Percentiles rank a stretch among this genome's conserved stretches.
Evolutionary conservation across 2,888 invertebrate species (phyloP).

Genomic region (Campoplex capitator): DNA sequence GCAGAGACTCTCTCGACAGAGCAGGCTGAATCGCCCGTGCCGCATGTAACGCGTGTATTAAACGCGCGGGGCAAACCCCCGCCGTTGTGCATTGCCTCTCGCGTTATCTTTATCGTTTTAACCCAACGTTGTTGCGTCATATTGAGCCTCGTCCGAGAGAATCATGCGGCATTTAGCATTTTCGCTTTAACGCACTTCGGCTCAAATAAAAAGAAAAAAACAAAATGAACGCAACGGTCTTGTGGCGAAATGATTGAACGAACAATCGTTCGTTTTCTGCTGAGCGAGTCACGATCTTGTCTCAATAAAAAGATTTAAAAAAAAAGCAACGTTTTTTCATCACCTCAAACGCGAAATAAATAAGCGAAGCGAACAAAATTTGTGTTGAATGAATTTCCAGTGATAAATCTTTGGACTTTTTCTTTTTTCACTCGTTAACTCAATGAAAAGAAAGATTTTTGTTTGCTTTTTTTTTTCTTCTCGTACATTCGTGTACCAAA

Average conservation of each 20-base stretch:
- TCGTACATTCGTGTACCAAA: neutral
- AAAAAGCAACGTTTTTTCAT: neutral
- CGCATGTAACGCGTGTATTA: no score
- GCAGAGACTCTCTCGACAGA: neutral
- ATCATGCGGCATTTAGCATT: conserved; percentile 19
- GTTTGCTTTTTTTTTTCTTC: neutral
- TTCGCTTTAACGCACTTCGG: conserved; percentile 9
- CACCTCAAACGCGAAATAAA: neutral
- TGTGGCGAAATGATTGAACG: neutral
- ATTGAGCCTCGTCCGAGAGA: conserved; percentile 35
- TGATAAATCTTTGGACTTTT: neutral
- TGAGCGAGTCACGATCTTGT: neutral
- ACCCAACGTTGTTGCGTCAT: conserved; percentile 51
- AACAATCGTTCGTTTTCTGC: conserved; percentile 1
- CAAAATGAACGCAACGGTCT: neutral
- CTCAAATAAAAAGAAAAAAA: neutral
- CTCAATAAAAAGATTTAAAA: neutral
- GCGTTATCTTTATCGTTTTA: conserved; percentile 60
- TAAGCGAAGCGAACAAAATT: neutral
- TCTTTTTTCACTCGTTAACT: neutral
- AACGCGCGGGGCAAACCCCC: neutral
- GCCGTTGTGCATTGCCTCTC: conserved; percentile 40
- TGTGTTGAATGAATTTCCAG: neutral
- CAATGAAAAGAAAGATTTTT: neutral
- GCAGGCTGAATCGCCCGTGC: neutral